Conservation (phyloP, 30 jellyfish, hydroid and myxozoan genomes). For the Turritopsis rubra region DNA sequence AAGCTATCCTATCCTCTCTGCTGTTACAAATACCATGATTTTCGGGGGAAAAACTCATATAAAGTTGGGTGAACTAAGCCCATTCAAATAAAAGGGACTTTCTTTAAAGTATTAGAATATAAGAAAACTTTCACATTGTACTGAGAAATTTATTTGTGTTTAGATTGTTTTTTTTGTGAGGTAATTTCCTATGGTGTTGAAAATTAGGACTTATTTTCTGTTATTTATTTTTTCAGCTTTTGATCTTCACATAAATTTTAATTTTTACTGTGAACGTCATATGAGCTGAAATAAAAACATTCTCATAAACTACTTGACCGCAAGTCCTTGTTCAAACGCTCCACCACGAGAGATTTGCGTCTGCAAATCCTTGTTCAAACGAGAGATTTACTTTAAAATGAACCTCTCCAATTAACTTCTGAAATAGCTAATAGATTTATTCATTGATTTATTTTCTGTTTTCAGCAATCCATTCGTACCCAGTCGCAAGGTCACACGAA, state of each 20-base stretch:
- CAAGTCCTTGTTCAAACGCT: too few relatives aligned
- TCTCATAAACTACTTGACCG: background rate
- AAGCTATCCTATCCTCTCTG: too few relatives aligned
- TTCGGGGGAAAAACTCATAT: too few relatives aligned
- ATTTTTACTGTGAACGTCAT: background rate
- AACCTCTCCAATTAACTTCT: too few relatives aligned
- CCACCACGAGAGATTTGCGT: background rate
- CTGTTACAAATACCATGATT: too few relatives aligned
- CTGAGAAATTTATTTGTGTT: background rate
- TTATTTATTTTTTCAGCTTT: background rate
- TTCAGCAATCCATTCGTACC: constrained; percentile 15
- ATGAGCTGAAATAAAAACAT: background rate
- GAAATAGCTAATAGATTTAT: too few relatives aligned
- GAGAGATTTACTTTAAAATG: background rate
- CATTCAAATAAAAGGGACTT: too few relatives aligned
- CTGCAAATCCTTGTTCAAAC: background rate
- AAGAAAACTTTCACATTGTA: too few relatives aligned
- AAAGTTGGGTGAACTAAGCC: too few relatives aligned
- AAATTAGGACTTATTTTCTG: background rate
- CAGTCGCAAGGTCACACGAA: constrained; percentile 16
- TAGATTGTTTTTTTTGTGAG: too few relatives aligned
- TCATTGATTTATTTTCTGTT: background rate
- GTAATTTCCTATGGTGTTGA: too few relatives aligned
- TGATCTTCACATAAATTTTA: background rate
- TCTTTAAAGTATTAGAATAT: too few relatives aligned